These are phyloP conservation scores for Xestia c-nigrum DNA, from an alignment of 2,888 invertebrate genomes.

Conservation along the genomic window DNA sequence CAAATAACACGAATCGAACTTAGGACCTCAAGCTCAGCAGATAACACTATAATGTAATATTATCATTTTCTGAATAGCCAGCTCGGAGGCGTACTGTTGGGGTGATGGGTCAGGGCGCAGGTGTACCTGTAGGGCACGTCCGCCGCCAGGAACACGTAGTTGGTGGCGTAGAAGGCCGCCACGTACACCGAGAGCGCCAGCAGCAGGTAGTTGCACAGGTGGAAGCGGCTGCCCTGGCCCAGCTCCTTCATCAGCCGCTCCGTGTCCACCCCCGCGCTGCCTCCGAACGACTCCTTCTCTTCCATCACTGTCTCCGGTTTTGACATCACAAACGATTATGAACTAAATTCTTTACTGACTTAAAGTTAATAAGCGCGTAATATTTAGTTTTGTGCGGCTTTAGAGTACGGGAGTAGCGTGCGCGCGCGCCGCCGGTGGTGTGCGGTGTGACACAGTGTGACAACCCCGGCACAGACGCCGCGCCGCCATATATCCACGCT, in stretches of 20 bases:
- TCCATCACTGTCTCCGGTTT: conserved; percentile 49
- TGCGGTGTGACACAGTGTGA: conserved; percentile 34
- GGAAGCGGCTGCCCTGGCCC: conserved; percentile 83
- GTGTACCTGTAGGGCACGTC: conserved; percentile 84
- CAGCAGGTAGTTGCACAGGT: conserved; percentile 78
- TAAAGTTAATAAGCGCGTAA: conserved; percentile 9
- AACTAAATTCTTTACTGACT: conserved; percentile 5
- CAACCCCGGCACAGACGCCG: conserved; percentile 23
- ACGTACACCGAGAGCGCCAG: conserved; percentile 74
- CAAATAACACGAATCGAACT: background rate
- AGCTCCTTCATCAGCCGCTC: conserved; percentile 84
- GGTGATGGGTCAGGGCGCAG: background rate
- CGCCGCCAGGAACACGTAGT: conserved; percentile 85
- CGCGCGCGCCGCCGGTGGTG: conserved; percentile 45
- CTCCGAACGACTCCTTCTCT: conserved; percentile 32
- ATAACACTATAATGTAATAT: background rate
- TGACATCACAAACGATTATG: conserved; percentile 53
- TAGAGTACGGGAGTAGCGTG: conserved; percentile 16
- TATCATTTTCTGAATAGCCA: background rate
- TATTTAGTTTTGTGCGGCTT: background rate
- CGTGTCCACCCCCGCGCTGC: conserved; percentile 73
- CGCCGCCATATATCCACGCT: conserved; percentile 27
- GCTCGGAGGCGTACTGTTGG: background rate
- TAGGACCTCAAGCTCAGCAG: background rate
- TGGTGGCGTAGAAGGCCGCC: conserved; percentile 79